Evolutionary conservation across 2,888 invertebrate species (phyloP), one percentile per base, ranked within the genome.

Genomic region (Imbricaverruca yamaguchii): DNA sequence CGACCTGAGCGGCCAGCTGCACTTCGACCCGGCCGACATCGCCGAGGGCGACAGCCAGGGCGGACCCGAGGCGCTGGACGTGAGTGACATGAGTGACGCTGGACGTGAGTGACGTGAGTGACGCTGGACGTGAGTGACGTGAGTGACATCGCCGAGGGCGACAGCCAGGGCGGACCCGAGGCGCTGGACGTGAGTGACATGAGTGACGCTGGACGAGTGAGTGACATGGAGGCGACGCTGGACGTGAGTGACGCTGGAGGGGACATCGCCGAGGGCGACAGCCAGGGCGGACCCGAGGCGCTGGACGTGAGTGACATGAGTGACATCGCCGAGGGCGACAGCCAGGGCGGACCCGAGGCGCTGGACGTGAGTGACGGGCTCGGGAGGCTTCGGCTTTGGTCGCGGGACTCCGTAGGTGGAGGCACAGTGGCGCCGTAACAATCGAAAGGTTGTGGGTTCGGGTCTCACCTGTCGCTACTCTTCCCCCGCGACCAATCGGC

Each of bases 11-110:
- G 87, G 86, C 84, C 86, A 80, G 88, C 91, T 96, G 86, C 94
- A 94, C 88, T 96, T 97, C 87, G 96, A 96, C 89, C 96, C 96
- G 67, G 93, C 95, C 84, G 94, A 95, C 84, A 94, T 95, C 85
- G 96, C 96, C 82, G 81, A 95, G 86, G 95, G 95, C 82, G 96
- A 96, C 88, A 94, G 94, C 84, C 93, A 93, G 83, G 90, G 65
- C 21, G 86, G 91, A 74, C 92, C 93, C 86, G 95, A 96, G 88
- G 92, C 92, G 84, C 91, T 97, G 85, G 96, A 96, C 90, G 96
- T 96, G 89, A 94, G 94, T 91, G 80, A 9, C 79, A 80, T 59
- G 21, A 61, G n/a, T n/a, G 79, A 8, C 25, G 39, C 6, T 18
- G 12, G 11, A 13, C 90, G 96, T 96, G 89, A 94, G 94, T 91